Evolutionary conservation across 2,797 vertebrate genomes (phyloP), one percentile per base, ranked within the genome.

Genomic region (Thripadectes ignobilis): DNA sequence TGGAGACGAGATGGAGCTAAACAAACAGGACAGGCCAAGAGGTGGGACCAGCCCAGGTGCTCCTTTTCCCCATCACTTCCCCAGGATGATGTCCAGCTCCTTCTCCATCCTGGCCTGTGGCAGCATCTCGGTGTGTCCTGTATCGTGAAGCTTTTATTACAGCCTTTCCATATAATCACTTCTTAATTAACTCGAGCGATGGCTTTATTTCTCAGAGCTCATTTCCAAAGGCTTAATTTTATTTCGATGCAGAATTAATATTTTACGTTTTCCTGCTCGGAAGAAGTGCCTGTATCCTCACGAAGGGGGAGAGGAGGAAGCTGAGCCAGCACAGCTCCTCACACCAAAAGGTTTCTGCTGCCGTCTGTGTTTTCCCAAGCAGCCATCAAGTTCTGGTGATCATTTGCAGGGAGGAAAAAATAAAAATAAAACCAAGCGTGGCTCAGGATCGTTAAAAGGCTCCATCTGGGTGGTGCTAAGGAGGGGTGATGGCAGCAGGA

Each of bases 121-220:
- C 29, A 62, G 89, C 85, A 59, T 55, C 71, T 81, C 26, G 3
- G 43, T 34, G 38, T 22, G 54, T 82, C 81, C 91, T 76, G 54
- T 5, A 1, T 79, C 5, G 2, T 7, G 34, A 82, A 92, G 95
- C 76, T 46, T 94, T 96, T 94, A 96, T 95, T 93, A 29, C 81
- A 86, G 88, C 51, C 95, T 95, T 97, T 92, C 32, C 55, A 27
- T 79, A 17, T 95, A 98, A 98, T 98, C 94, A 41, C 93, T 96
- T 97, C 97, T 97, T 98, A 98, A 98, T 98, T 98, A 98, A 98
- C 97, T 97, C 93, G 92, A 96, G 96, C 91, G 10, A 93, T 72
- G 96, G 96, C 95, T 98, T 92, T 61, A 92, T 97, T 97, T 98
- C 96, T 93, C 32, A 69, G 92, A 96, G 96, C 95, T 77, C 76